A percentile compares a stretch with the other conserved stretches of the same genome.
Conservation (phyloP, 1,140 invertebrate species). For the Drosophila sulfurigaster region DNA sequence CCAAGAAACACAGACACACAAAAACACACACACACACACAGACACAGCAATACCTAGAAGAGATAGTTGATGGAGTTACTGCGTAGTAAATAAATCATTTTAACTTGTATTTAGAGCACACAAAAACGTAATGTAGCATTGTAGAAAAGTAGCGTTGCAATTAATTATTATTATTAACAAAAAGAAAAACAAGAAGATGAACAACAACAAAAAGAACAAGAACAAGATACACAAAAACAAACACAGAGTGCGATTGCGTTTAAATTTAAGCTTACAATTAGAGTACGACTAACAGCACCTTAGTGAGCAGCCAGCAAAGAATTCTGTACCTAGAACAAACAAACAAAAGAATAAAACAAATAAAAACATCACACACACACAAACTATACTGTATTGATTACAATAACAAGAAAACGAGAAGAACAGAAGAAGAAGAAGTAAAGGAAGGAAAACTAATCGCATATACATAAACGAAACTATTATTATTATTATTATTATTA, state of each 20-base stretch:
- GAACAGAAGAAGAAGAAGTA: no score
- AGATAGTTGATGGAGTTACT: slow-evolving; percentile 73
- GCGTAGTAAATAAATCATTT: slow-evolving; percentile 75
- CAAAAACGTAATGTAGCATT: slow-evolving; percentile 63
- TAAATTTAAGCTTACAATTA: slow-evolving; percentile 76
- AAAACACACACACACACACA: slow-evolving; percentile 26
- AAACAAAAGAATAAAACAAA: slow-evolving; percentile 20
- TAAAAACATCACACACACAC: slow-evolving; percentile 37
- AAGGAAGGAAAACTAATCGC: slow-evolving; percentile 47
- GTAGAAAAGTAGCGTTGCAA: slow-evolving; percentile 79
- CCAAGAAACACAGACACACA: slow-evolving; percentile 46
- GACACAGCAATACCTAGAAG: slow-evolving; percentile 21
- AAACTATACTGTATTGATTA: slow-evolving; percentile 56
- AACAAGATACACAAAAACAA: slow-evolving; percentile 15
- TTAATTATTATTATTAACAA: slow-evolving; percentile 51
- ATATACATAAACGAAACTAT: slow-evolving; percentile 66
- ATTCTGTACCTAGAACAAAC: slow-evolving; percentile 75
- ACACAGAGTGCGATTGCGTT: slow-evolving; percentile 53
- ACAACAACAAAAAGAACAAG: slow-evolving; percentile 24
- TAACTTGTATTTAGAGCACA: slow-evolving; percentile 78
- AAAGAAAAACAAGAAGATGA: slow-evolving; percentile 20
- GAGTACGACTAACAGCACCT: slow-evolving; percentile 64
- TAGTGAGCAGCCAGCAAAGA: slow-evolving; percentile 72
- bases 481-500: slow-evolving; percentile 62
- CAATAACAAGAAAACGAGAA: slow-evolving; percentile 21